These are phyloP conservation scores for Chanos chanos DNA, from an alignment of 2,797 vertebrate species.

Conservation along the genomic window DNA sequence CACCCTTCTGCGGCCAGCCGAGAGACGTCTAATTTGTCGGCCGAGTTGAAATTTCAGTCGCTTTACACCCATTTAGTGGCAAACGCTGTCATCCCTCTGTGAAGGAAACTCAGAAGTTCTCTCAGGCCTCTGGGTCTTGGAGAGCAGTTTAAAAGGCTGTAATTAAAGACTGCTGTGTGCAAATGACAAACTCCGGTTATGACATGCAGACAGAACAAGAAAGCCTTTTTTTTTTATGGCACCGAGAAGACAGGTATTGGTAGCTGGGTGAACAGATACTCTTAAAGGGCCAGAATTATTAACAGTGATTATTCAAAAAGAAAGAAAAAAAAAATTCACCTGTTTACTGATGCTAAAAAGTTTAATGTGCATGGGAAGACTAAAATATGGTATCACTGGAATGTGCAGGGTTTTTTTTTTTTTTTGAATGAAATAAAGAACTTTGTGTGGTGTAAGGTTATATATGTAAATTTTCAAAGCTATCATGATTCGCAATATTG, in stretches of 20 bases:
- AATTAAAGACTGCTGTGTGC: slow-evolving; percentile 56
- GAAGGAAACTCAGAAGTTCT: slow-evolving; percentile 38
- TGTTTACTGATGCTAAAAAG: too few species aligned
- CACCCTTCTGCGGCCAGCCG: slow-evolving; percentile 28
- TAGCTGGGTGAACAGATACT: slow-evolving; percentile 17
- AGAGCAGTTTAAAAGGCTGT: slow-evolving; percentile 43
- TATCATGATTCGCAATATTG: too few species aligned
- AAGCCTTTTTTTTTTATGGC: slow-evolving; percentile 40
- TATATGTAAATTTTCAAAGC: too few species aligned
- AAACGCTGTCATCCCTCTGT: slow-evolving; percentile 39
- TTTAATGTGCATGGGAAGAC: too few species aligned
- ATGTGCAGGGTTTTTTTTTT: too few species aligned
- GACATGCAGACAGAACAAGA: slow-evolving; percentile 48
- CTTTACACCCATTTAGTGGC: slow-evolving; percentile 43
- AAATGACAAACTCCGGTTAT: slow-evolving; percentile 57
- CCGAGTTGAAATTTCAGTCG: slow-evolving; percentile 25
- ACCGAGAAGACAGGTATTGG: slow-evolving; percentile 39
- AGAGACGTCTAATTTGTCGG: slow-evolving; percentile 50
- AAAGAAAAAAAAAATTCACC: slow-evolving; percentile 27
- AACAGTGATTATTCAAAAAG: slow-evolving; percentile 29
- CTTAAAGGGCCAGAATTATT: slow-evolving; percentile 36
- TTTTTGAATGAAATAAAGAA: too few species aligned
- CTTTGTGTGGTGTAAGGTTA: too few species aligned
- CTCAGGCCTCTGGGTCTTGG: slow-evolving; percentile 39
- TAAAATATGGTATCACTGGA: too few species aligned